A percentile compares a stretch with the other conserved stretches of the same genome.
phyloP scores from a whole-genome alignment of 2,888 invertebrate genomes.

The Amiota communis region DNA sequence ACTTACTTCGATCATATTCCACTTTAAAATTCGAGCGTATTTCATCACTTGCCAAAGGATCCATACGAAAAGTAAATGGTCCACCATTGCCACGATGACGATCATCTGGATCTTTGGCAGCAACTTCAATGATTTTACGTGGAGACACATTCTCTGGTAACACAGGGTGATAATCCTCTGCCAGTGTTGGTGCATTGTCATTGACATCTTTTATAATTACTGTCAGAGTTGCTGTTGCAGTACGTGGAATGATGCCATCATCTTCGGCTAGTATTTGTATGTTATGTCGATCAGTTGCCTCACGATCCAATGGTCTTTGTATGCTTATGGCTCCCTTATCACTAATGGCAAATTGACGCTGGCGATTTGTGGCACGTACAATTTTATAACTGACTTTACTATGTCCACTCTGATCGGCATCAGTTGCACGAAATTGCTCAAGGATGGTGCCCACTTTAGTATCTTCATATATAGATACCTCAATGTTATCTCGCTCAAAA shows the following conservation, averaged over 20 bases:
- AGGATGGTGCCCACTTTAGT: constrained; percentile 90
- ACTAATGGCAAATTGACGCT: constrained; percentile 93
- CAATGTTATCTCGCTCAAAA: constrained; percentile 93
- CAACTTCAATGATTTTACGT: constrained; percentile 90
- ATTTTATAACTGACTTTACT: constrained; percentile 91
- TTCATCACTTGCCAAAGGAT: constrained; percentile 92
- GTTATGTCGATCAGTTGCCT: constrained; percentile 93
- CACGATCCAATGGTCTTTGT: constrained; percentile 91
- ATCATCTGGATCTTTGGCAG: constrained; percentile 94
- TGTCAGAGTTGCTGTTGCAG: constrained; percentile 92
- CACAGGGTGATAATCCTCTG: constrained; percentile 91
- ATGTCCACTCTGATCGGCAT: constrained; percentile 94
- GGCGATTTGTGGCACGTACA: constrained; percentile 90
- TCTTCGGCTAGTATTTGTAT: constrained; percentile 95
- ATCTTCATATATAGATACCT: constrained; percentile 91
- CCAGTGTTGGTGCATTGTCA: constrained; percentile 92
- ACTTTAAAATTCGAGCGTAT: constrained; percentile 95
- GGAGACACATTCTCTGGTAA: constrained; percentile 93
- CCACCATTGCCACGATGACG: constrained; percentile 94
- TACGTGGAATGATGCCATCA: constrained; percentile 91
- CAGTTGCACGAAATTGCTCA: constrained; percentile 94
- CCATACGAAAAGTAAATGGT: constrained; percentile 92
- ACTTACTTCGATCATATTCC: constrained; percentile 93
- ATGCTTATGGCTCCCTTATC: constrained; percentile 95
- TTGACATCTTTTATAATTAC: constrained; percentile 95